Evolutionary conservation across 2,797 vertebrate genomes (phyloP), one percentile per base, ranked within the genome.

Genomic region (Helostoma temminkii): DNA sequence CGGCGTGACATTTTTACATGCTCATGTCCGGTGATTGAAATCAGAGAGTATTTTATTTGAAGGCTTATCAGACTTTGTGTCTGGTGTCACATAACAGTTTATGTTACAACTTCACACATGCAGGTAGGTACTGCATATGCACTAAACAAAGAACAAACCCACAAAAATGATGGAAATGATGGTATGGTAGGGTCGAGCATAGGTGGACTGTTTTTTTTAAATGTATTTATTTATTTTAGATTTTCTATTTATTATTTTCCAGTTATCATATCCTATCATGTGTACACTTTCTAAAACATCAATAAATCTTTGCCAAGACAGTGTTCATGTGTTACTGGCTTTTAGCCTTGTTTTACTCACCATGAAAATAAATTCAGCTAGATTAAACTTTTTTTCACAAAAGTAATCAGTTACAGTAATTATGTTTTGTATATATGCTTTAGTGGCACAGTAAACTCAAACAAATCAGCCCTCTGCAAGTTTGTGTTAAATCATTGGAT

Each of bases 11-110:
- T 63, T 77, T 82, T 42, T 41, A 57, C 68, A 59, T 2, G 12
- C 53, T 62, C 21, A 18, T 39, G 83, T 87, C 83, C 71, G 57
- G 79, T 82, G 59, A 70, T 65, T 71, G 78, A 66, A 55, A 72
- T 82, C 42, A 62, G 64, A 78, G 67, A 34, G 32, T 14, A 67
- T 64, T 74, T 64, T 21, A 46, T 60, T 71, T 24, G n/a, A 46
- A 37, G 63, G 48, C 64, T 82, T 69, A 54, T 80, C 78, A 39
- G 71, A 7, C 41, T 61, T 42, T 56, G 54, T 67, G 67, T 79
- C 62, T 36, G 54, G 66, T 76, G 69, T 84, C 66, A 42, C 19
- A 34, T 75, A 59, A 70, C 74, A 54, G 57, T 65, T 85, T 15
- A 63, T 64, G 50, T 57, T 47, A 37, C 65, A 71, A 37, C 39